Evolutionary conservation across 1,140 invertebrate species (phyloP).

Genomic region (Cherax quadricarinatus): DNA sequence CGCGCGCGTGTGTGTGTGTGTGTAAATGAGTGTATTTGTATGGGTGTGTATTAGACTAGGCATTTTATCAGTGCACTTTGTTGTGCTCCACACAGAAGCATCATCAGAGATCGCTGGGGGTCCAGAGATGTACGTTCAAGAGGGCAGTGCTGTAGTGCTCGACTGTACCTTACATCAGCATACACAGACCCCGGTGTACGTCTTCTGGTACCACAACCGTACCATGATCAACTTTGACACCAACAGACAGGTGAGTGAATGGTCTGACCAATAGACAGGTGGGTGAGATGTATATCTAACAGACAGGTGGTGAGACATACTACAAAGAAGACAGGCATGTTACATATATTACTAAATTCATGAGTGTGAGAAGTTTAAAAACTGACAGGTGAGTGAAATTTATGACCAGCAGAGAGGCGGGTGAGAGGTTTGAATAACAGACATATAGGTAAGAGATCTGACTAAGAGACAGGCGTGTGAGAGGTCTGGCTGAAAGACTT

Average conservation of each 20-base stretch:
- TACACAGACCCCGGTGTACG: constrained; percentile 87
- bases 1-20: too few species aligned
- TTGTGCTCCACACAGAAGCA: constrained; percentile 89
- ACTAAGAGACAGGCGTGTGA: constrained; percentile 59
- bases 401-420: constrained; percentile 45
- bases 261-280: constrained; percentile 70
- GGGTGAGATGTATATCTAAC: not conserved
- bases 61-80: constrained; percentile 73
- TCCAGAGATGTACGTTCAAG: constrained; percentile 89
- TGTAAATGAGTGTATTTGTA: too few species aligned
- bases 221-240: constrained; percentile 74
- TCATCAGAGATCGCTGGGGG: constrained; percentile 90
- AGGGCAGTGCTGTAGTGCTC: constrained; percentile 87
- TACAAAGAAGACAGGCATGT: too few species aligned
- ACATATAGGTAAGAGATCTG: constrained; percentile 71
- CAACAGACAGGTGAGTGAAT: constrained; percentile 69
- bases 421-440: constrained; percentile 42
- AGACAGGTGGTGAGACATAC: not conserved
- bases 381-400: too few species aligned
- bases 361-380: not conserved
- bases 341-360: not conserved
- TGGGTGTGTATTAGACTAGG: too few species aligned
- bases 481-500: not conserved
- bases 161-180: constrained; percentile 88
- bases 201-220: constrained; percentile 88